Conservation (phyloP, 2,113 vertebrate genomes). For the Tringa solitaria region DNA sequence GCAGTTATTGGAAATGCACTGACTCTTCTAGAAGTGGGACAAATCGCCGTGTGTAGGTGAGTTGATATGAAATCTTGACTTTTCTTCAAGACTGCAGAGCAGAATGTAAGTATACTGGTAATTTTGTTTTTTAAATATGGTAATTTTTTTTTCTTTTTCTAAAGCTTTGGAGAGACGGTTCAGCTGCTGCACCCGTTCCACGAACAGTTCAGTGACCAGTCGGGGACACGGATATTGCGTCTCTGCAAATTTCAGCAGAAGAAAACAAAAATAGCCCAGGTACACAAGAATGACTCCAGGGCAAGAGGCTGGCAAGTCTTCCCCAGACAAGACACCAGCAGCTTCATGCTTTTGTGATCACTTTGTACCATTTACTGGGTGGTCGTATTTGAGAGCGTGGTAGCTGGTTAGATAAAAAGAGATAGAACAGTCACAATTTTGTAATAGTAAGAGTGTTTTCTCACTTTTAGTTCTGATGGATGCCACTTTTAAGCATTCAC, state of each 20-base stretch:
- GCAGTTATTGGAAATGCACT: slow-evolving; percentile 94
- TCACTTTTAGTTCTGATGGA: neutral
- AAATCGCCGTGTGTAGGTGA: slow-evolving; percentile 97
- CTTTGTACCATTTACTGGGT: neutral
- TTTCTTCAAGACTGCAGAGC: neutral
- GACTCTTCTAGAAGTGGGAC: slow-evolving; percentile 92
- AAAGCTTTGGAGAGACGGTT: slow-evolving; percentile 92
- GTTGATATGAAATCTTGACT: neutral
- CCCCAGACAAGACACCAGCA: neutral
- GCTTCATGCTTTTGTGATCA: neutral
- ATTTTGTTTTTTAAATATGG: too few species aligned
- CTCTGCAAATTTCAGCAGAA: slow-evolving; percentile 97
- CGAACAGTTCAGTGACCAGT: slow-evolving; percentile 90
- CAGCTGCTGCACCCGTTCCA: slow-evolving; percentile 95
- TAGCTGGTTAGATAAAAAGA: neutral
- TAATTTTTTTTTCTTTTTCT: neutral
- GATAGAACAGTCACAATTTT: neutral
- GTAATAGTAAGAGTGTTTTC: neutral
- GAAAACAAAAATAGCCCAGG: slow-evolving; percentile 97
- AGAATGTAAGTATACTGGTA: neutral
- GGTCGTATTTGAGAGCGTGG: neutral
- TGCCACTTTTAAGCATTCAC: neutral
- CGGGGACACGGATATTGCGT: slow-evolving; percentile 86
- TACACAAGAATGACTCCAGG: slow-evolving; percentile 28
- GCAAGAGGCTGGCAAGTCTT: neutral